Base-by-base conservation (phyloP, 1,140 invertebrate genomes). In the Drosophila orena region DNA sequence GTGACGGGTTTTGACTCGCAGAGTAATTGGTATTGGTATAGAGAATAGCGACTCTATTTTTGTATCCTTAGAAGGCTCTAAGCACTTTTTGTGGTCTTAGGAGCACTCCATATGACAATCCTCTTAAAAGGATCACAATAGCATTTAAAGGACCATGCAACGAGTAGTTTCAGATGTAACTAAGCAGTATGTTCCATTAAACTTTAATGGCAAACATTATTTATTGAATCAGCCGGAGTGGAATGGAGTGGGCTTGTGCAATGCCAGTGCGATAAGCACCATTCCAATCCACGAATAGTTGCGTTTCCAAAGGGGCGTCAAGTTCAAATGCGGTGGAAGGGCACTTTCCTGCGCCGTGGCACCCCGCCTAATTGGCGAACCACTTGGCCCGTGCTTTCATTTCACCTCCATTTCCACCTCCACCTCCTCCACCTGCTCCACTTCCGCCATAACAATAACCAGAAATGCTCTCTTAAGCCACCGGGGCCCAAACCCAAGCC, bases 361-460 rank as follows among this genome's bases (percentile, higher is more conserved):
- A 24, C 24, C 42, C n/a, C 35, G 20, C 46, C 11, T 84, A 84
- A 84, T 84, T 84, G 80, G 76, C 79, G 62, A 77, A 15, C 10
- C 43, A 14, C 27, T 20, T 15, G 40, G 34, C 11, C 52, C 52
- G 34, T 44, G 17, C 42, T n/a, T 8, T 7, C 40, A 24, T 24
- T 24, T 5, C 22, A 3, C 3, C 4, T 0, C 24, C 24, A 20
- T 17, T 43, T 43, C 20, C 24, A 34, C 35, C 60, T 64, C 27
- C 35, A 37, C 40, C 15, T 17, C 42, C 20, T 43, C 42, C 42
- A 44, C 43, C 22, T 46, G n/a, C n/a, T n/a, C 44, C 24, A 35
- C 49, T 71, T 69, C 27, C 47, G 80, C 70, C 72, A 84, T 84
- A 84, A 84, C 80, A 84, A 84, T 85, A 84, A 85, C 70, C 80